These are phyloP conservation scores for Phyto melanocephala DNA, from an alignment of 2,888 invertebrate genomes.

Conservation along the genomic window DNA sequence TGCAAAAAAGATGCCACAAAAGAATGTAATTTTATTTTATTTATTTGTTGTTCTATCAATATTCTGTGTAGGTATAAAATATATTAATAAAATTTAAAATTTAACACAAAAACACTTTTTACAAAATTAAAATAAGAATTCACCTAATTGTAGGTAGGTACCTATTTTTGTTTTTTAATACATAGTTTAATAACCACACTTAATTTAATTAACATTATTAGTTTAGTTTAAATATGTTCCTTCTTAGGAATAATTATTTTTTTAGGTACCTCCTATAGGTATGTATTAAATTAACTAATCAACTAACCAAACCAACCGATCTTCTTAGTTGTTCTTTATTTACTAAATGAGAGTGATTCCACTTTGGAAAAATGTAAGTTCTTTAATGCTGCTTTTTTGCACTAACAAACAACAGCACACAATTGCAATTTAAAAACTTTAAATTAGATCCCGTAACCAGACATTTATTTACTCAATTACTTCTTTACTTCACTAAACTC, in stretches of 20 bases:
- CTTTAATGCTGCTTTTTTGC: slow-evolving; percentile 41
- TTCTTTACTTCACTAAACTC: slow-evolving; percentile 36
- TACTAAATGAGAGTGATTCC: slow-evolving; percentile 67
- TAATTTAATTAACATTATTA: no score
- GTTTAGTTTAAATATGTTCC: no score
- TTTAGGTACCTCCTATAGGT: no score
- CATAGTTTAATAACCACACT: no score
- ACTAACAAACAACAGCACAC: slow-evolving; percentile 12
- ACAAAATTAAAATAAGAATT: no score
- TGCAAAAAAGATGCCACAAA: slow-evolving; percentile 10
- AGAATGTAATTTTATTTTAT: background rate
- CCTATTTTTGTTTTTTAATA: no score
- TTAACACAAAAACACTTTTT: no score
- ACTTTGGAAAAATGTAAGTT: slow-evolving; percentile 45
- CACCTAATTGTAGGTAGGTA: no score
- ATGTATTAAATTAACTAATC: background rate
- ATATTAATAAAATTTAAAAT: no score
- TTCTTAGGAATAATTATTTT: no score
- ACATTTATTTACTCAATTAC: slow-evolving; percentile 62
- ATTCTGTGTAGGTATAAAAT: background rate
- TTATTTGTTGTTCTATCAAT: background rate
- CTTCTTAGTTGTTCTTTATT: slow-evolving; percentile 75
- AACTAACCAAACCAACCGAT: slow-evolving; percentile 67
- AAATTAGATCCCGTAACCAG: slow-evolving; percentile 72
- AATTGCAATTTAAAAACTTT: slow-evolving; percentile 66